These are phyloP conservation scores for Drosophila busckii DNA, from an alignment of 1,140 invertebrate species.

Conservation along the genomic window DNA sequence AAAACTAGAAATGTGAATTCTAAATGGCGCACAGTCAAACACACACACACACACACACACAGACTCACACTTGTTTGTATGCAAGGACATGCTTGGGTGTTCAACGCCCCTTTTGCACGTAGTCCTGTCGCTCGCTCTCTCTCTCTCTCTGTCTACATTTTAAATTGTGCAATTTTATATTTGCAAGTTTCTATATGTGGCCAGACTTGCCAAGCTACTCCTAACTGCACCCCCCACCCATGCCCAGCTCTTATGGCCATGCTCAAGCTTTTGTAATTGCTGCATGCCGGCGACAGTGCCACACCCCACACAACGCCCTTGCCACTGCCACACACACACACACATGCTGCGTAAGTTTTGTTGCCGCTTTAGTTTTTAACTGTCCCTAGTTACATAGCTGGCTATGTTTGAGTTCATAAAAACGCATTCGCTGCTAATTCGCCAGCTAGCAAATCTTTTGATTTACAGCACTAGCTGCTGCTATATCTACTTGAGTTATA, in stretches of 20 bases:
- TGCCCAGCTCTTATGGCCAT: background rate
- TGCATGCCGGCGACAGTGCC: constrained; percentile 47
- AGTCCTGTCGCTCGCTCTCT: constrained; percentile 19
- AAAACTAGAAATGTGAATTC: constrained; percentile 77
- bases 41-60: constrained; percentile 14
- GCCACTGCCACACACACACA: background rate
- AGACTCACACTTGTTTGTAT: background rate
- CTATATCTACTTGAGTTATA: too few relatives aligned
- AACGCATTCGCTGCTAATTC: background rate
- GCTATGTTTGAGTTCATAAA: constrained; percentile 1
- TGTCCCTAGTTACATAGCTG: constrained; percentile 25
- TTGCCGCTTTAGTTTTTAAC: constrained; percentile 44
- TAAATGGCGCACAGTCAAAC: constrained; percentile 61
- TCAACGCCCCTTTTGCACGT: constrained; percentile 48
- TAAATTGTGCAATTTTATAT: constrained; percentile 77
- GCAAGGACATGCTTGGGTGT: constrained; percentile 29
- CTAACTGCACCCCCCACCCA: background rate
- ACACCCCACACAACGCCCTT: background rate
- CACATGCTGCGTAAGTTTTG: constrained; percentile 48
- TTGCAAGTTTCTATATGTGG: constrained; percentile 67
- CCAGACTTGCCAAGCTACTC: constrained; percentile 17
- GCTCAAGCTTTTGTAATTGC: constrained; percentile 53
- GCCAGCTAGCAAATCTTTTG: too few relatives aligned
- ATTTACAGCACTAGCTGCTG: too few relatives aligned
- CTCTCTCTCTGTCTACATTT: constrained; percentile 47